phyloP scores from a whole-genome alignment of 2,888 invertebrate species.

The Venusia cambrica region DNA sequence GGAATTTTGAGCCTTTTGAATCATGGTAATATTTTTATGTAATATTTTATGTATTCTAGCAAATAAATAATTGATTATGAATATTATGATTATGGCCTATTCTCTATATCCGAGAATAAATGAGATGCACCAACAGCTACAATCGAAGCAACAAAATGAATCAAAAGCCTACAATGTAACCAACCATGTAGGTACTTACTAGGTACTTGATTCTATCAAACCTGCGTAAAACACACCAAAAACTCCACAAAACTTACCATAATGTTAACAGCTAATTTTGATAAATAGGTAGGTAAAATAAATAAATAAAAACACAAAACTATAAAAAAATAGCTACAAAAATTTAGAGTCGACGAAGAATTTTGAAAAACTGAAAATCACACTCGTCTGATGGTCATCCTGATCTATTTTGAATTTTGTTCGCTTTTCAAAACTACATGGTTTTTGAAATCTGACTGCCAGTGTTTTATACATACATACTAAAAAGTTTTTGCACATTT shows the following conservation, averaged over 20 bases:
- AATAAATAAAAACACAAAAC: constrained; percentile 48
- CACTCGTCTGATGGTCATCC: constrained; percentile 58
- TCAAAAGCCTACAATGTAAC: no score
- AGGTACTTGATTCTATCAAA: no score
- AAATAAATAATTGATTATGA: no score
- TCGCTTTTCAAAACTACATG: constrained; percentile 50
- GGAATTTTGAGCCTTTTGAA: no score
- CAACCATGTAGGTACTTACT: no score
- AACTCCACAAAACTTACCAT: constrained; percentile 58
- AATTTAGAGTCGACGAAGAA: constrained; percentile 65
- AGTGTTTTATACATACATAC: constrained; percentile 27
- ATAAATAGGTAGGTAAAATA: constrained; percentile 41
- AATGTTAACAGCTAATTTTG: constrained; percentile 64
- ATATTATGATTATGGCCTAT: no score
- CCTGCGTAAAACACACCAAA: not conserved
- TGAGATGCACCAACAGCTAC: no score
- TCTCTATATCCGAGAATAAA: no score
- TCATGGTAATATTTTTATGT: no score
- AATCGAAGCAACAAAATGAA: no score
- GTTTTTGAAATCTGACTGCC: constrained; percentile 27
- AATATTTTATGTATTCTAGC: no score
- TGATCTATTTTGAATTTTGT: constrained; percentile 57
- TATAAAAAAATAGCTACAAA: constrained; percentile 56
- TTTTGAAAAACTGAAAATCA: constrained; percentile 63
- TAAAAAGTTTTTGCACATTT: constrained; percentile 16